Conservation (phyloP, 2,113 vertebrate genomes). For the Heliornis fulica region DNA sequence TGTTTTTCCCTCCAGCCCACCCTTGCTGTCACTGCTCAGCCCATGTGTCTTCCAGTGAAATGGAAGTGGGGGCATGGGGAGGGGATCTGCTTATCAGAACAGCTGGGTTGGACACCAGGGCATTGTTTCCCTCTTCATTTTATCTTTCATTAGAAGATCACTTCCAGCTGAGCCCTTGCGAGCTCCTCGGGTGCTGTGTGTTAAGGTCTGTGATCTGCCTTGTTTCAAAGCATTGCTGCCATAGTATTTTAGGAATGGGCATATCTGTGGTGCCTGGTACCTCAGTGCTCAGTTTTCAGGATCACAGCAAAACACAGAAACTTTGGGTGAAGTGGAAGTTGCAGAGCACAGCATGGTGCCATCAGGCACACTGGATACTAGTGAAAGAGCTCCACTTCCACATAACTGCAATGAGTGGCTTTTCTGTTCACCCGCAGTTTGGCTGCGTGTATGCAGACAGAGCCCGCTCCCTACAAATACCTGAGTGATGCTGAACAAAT, state of each 20-base stretch:
- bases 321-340: not conserved
- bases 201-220: not conserved
- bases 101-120: not conserved
- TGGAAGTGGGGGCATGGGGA: rapidly evolving
- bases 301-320: not conserved
- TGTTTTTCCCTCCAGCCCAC: not conserved
- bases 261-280: not conserved
- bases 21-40: not conserved
- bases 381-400: not conserved
- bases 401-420: not conserved
- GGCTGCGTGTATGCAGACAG: not conserved
- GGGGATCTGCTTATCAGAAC: not conserved
- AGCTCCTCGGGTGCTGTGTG: not conserved
- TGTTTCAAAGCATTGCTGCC: not conserved
- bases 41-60: not conserved
- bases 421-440: not conserved
- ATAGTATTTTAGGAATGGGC: not conserved
- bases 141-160: not conserved
- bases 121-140: not conserved
- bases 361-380: not conserved
- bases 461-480: not conserved
- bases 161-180: not conserved
- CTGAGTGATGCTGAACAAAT: not conserved
- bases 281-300: not conserved
- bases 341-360: not conserved